Percentiles rank a stretch among this genome's conserved stretches.
These are phyloP conservation scores for Neogobius melanostomus DNA, from an alignment of 2,113 vertebrate species.

Conservation along the genomic window DNA sequence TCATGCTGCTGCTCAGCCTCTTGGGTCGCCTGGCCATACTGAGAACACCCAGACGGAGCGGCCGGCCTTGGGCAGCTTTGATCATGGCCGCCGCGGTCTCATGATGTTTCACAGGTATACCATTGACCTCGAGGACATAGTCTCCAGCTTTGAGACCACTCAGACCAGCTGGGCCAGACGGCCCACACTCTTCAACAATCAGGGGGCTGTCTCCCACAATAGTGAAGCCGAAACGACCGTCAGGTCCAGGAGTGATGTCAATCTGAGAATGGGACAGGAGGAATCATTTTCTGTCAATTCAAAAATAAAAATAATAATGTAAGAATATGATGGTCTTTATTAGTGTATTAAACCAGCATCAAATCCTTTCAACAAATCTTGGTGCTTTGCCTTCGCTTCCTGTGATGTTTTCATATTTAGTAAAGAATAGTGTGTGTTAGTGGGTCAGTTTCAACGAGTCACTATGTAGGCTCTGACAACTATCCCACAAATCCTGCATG, in stretches of 20 bases:
- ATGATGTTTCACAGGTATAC: slow-evolving; percentile 73
- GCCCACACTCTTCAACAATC: slow-evolving; percentile 78
- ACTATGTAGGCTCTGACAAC: no score
- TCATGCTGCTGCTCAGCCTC: slow-evolving; percentile 78
- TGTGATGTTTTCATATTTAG: no score
- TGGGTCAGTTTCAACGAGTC: no score
- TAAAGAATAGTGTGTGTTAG: no score
- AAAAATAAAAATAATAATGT: no score
- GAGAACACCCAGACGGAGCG: slow-evolving; percentile 83
- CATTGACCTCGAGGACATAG: slow-evolving; percentile 84
- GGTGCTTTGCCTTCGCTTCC: no score
- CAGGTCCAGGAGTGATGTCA: slow-evolving; percentile 72
- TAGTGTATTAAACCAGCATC: no score
- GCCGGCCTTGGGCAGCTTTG: slow-evolving; percentile 74
- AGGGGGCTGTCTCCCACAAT: slow-evolving; percentile 78
- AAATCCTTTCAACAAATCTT: no score
- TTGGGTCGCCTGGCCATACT: slow-evolving; percentile 74
- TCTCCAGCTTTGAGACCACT: slow-evolving; percentile 80
- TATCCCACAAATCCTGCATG: no score
- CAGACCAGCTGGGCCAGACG: slow-evolving; percentile 75
- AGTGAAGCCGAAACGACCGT: slow-evolving; percentile 80
- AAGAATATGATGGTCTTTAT: no score
- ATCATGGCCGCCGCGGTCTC: slow-evolving; percentile 76
- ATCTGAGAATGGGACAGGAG: slow-evolving; percentile 43
- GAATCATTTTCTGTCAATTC: not conserved